A percentile compares a stretch with the other conserved stretches of the same genome.
These are phyloP conservation scores for Nymphalis io DNA, from an alignment of 1,140 invertebrate genomes.

Conservation along the genomic window DNA sequence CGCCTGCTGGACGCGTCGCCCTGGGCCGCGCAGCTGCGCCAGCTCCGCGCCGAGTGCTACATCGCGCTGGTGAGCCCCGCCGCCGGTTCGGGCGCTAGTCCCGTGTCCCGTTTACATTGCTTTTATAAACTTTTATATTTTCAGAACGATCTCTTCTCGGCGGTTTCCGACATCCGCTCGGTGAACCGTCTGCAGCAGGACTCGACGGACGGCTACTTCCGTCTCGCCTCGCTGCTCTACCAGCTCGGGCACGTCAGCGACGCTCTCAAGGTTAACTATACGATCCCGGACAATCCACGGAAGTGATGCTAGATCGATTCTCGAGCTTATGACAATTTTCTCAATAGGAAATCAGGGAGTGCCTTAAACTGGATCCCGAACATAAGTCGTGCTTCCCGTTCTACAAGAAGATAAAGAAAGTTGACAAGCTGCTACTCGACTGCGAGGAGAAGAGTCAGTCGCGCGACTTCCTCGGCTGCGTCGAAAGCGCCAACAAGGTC, in stretches of 20 bases:
- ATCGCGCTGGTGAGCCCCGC: constrained; percentile 78
- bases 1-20: constrained; percentile 92
- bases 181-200: constrained; percentile 95
- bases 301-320: too few species aligned
- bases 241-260: constrained; percentile 95
- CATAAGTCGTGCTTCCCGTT: constrained; percentile 97
- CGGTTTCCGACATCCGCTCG: constrained; percentile 94
- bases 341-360: constrained; percentile 94
- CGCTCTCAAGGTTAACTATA: constrained; percentile 86
- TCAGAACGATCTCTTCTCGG: constrained; percentile 90
- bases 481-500: constrained; percentile 86
- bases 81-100: too few species aligned
- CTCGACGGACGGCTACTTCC: constrained; percentile 93
- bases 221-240: constrained; percentile 93
- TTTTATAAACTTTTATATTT: constrained; percentile 45
- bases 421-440: constrained; percentile 92
- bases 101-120: not conserved
- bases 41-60: constrained; percentile 93
- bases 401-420: constrained; percentile 98
- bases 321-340: not conserved
- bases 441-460: constrained; percentile 86
- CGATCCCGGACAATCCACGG: too few species aligned
- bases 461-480: constrained; percentile 88
- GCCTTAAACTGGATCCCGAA: constrained; percentile 98
- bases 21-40: constrained; percentile 92